A percentile compares a stretch with the other conserved stretches of the same genome.
phyloP scores from a whole-genome alignment of 2,113 vertebrate genomes.

The Gymnobelideus leadbeateri region DNA sequence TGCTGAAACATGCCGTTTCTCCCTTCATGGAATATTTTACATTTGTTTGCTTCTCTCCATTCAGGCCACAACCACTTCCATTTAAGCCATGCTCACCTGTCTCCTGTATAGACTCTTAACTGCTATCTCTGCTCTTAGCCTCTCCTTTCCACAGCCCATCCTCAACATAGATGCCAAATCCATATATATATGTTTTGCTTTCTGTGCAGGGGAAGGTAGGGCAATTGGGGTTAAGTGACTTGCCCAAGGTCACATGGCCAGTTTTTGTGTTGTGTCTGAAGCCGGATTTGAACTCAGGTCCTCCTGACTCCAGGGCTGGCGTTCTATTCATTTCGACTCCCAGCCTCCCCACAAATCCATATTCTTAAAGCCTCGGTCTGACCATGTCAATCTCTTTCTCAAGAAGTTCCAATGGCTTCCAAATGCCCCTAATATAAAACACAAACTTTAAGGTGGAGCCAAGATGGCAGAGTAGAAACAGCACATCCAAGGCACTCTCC shows the following conservation, averaged over 20 bases:
- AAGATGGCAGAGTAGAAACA: no score
- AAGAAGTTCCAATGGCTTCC: not conserved
- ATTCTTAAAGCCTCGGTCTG: not conserved
- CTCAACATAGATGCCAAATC: not conserved
- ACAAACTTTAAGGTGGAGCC: no score
- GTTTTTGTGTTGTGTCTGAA: no score
- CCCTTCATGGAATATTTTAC: not conserved
- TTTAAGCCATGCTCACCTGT: not conserved
- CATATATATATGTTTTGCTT: not conserved
- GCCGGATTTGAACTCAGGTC: no score
- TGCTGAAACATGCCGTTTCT: not conserved
- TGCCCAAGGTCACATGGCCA: no score
- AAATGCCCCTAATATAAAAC: not conserved
- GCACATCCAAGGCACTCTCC: no score
- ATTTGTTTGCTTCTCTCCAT: not conserved
- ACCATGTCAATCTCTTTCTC: not conserved
- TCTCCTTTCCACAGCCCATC: not conserved
- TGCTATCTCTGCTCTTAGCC: not conserved
- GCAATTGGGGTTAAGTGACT: no score
- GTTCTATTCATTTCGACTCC: no score
- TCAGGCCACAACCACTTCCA: not conserved
- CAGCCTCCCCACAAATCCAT: not conserved
- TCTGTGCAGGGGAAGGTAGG: no score
- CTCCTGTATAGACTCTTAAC: not conserved
- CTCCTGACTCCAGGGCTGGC: no score